Evolutionary conservation across 1,140 invertebrate genomes (phyloP).

Genomic region (Drosophila azteca): DNA sequence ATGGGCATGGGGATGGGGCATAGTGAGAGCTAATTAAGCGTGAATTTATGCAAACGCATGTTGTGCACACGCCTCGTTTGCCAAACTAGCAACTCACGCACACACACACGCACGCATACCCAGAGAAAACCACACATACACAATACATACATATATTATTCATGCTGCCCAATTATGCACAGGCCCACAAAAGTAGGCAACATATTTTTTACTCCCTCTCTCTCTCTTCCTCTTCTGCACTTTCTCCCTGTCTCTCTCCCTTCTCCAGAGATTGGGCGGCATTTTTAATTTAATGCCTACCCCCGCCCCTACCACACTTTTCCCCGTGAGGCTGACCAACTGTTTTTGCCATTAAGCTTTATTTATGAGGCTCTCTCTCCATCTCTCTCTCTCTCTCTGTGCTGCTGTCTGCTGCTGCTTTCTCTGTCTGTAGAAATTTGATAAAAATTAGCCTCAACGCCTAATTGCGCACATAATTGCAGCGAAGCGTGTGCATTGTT

Average conservation of each 20-base stretch:
- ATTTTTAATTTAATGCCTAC: conserved; percentile 50
- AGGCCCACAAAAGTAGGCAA: conserved; percentile 54
- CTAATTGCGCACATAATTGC: conserved; percentile 65
- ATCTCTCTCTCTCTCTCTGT: background rate
- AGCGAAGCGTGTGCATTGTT: conserved; percentile 47
- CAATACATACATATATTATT: conserved; percentile 53
- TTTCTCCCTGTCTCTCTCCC: background rate
- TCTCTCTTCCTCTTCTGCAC: too few species aligned
- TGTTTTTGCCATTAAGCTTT: conserved; percentile 73
- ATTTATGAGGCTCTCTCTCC: conserved; percentile 59
- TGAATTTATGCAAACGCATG: conserved; percentile 79
- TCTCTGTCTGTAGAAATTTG: conserved; percentile 27
- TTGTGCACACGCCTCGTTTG: conserved; percentile 76
- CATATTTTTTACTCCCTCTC: conserved; percentile 56
- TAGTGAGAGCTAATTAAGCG: conserved; percentile 68
- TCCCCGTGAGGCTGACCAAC: conserved; percentile 44
- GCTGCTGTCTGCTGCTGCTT: conserved; percentile 23
- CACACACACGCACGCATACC: conserved; percentile 16
- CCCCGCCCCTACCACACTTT: background rate
- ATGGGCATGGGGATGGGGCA: background rate
- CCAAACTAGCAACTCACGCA: conserved; percentile 59
- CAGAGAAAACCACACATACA: background rate
- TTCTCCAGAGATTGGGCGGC: background rate
- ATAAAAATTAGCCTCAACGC: conserved; percentile 51
- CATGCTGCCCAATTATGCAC: conserved; percentile 63